A percentile compares a stretch with the other conserved stretches of the same genome.
These are phyloP conservation scores for Chaitophorus viminalis DNA, from an alignment of 2,888 invertebrate species.

Conservation along the genomic window DNA sequence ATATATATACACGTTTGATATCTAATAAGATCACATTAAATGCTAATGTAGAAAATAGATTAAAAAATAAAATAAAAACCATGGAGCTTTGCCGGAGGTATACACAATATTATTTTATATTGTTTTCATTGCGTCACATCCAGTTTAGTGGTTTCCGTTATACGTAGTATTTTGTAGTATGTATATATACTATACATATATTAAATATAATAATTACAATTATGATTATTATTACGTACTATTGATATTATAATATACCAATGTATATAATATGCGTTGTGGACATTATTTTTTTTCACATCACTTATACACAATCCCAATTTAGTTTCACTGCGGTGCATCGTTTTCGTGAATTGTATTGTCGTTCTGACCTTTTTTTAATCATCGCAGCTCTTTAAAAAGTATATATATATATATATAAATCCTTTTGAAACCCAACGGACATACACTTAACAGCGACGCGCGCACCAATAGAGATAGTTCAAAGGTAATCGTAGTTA, in stretches of 20 bases:
- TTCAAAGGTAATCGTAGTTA: conserved; percentile 27
- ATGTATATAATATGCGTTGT: not conserved
- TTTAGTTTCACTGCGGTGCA: not conserved
- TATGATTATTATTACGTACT: not conserved
- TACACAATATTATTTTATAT: not conserved
- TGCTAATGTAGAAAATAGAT: not conserved
- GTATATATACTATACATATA: no score
- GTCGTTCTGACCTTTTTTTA: not conserved
- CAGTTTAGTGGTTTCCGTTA: not conserved
- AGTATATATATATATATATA: not conserved
- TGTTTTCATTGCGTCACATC: conserved; percentile 8
- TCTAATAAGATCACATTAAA: no score
- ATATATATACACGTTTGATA: no score
- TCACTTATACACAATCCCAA: not conserved
- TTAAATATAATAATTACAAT: not conserved
- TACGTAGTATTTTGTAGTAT: no score
- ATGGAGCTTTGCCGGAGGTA: not conserved
- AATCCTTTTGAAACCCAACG: not conserved
- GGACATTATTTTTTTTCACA: not conserved
- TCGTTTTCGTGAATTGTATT: not conserved
- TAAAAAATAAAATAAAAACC: not conserved
- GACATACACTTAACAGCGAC: not conserved
- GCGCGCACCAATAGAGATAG: not conserved
- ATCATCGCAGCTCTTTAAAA: not conserved
- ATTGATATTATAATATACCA: no score